phyloP scores from a whole-genome alignment of 2,113 vertebrate species.

The Silurus meridionalis region DNA sequence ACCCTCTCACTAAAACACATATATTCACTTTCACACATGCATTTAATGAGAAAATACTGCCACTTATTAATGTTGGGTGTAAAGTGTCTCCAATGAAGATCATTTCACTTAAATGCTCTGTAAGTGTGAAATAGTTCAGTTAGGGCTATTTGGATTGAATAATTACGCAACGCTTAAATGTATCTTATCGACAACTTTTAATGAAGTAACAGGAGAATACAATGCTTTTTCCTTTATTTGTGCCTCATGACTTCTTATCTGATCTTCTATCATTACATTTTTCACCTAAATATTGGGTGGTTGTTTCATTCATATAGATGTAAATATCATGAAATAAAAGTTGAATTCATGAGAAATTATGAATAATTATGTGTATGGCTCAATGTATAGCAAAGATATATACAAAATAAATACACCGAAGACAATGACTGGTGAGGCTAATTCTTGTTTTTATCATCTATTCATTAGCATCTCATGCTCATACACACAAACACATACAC shows the following conservation, averaged over 20 bases:
- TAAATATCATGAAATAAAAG: background rate
- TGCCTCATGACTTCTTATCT: too few relatives aligned
- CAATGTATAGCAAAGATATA: background rate
- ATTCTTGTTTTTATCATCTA: too few relatives aligned
- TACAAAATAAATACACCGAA: too few relatives aligned
- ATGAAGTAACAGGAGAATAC: background rate
- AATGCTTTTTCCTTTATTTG: background rate
- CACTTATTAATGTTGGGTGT: background rate
- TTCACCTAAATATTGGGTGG: background rate
- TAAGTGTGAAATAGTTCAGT: background rate
- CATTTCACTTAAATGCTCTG: background rate
- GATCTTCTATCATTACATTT: background rate
- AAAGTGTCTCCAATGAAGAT: background rate
- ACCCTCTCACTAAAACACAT: background rate
- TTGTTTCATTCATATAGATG: background rate
- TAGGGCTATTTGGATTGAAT: background rate
- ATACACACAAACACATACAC: too few relatives aligned
- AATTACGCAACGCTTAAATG: background rate
- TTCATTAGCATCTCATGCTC: too few relatives aligned
- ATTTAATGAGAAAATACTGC: slow-evolving; percentile 6
- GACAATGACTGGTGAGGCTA: too few relatives aligned
- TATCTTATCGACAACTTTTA: background rate
- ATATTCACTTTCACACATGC: background rate
- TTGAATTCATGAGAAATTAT: background rate
- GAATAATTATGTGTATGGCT: background rate